A percentile compares a stretch with the other conserved stretches of the same genome.
phyloP scores from a whole-genome alignment of 2,888 invertebrate species.

The Caenorhabditis drosophilae region DNA sequence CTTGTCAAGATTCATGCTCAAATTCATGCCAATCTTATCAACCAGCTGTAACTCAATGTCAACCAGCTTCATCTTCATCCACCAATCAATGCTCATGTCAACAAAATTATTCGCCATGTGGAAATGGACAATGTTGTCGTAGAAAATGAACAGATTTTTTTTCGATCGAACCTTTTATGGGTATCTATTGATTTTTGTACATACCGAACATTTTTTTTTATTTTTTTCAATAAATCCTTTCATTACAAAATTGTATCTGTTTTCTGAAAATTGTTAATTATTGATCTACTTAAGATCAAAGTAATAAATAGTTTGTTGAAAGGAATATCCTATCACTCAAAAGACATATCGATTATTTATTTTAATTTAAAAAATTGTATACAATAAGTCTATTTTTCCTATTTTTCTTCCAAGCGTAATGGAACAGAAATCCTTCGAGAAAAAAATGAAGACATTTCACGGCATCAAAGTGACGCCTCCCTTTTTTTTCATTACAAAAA shows the following conservation, averaged over 20 bases:
- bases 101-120: slow-evolving; percentile 47
- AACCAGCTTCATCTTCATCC: slow-evolving; percentile 22
- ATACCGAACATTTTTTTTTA: slow-evolving; percentile 23
- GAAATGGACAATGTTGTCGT: slow-evolving; percentile 50
- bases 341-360: too few species aligned
- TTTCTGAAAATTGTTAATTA: background rate
- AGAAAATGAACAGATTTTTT: slow-evolving; percentile 25
- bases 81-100: slow-evolving; percentile 30
- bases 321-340: too few species aligned
- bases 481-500: too few species aligned
- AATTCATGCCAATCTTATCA: slow-evolving; percentile 38
- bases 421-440: too few species aligned
- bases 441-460: too few species aligned
- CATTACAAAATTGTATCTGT: background rate
- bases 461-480: too few species aligned
- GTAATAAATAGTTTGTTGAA: too few species aligned
- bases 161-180: background rate
- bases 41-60: slow-evolving; percentile 42
- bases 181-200: slow-evolving; percentile 18
- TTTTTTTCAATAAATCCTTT: slow-evolving; percentile 23
- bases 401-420: too few species aligned
- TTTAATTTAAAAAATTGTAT: too few species aligned
- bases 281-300: too few species aligned
- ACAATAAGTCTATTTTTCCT: too few species aligned
- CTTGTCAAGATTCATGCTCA: slow-evolving; percentile 45